A percentile compares a stretch with the other conserved stretches of the same genome.
These are phyloP conservation scores for Chaetorhynchus papuensis DNA, from an alignment of 2,113 vertebrate genomes.

Conservation along the genomic window DNA sequence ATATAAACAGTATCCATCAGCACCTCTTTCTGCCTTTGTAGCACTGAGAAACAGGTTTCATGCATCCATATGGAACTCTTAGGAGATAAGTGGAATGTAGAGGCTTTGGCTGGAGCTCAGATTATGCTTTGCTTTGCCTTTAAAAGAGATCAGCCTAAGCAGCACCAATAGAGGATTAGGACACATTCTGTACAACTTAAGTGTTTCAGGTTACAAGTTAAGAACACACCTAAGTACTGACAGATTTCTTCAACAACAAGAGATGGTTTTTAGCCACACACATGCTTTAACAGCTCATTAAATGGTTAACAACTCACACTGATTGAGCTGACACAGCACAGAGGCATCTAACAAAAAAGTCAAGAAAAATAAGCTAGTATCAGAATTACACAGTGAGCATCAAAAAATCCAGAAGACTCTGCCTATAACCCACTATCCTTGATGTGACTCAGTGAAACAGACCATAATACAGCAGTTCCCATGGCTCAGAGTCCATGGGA, in stretches of 20 bases:
- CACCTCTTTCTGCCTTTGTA: neutral
- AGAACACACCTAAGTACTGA: neutral
- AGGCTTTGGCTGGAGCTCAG: neutral
- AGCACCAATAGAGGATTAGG: neutral
- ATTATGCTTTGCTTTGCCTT: neutral
- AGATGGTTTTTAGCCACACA: neutral
- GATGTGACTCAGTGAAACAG: neutral
- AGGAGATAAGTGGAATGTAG: neutral
- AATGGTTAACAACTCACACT: neutral
- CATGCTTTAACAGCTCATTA: neutral
- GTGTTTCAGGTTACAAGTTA: neutral
- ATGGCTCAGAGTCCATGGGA: neutral
- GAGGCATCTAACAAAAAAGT: neutral
- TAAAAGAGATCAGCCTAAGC: neutral
- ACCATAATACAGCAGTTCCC: neutral
- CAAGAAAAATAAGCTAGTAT: neutral
- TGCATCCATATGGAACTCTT: neutral
- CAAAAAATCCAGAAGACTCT: neutral
- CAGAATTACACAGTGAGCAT: neutral
- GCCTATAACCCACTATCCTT: neutral
- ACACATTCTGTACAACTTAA: rapidly evolving
- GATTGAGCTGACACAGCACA: neutral
- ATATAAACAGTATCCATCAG: neutral
- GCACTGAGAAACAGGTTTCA: neutral
- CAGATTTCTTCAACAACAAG: neutral